Evolutionary conservation across 2,888 invertebrate genomes (phyloP).

Genomic region (Euphydryas editha): DNA sequence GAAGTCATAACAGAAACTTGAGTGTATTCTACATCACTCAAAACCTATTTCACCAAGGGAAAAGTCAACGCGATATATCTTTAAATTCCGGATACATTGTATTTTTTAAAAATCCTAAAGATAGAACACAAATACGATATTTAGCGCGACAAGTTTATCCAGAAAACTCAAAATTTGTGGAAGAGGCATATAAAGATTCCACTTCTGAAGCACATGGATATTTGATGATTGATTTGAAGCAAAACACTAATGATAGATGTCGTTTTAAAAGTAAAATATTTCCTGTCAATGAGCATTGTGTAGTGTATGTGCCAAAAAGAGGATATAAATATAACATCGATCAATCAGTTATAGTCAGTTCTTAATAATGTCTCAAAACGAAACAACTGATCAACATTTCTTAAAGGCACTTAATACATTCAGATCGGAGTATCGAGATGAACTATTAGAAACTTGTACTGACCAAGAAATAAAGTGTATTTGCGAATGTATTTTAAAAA

Average conservation of each 20-base stretch:
- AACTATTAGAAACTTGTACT: too few relatives aligned
- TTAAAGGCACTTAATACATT: too few relatives aligned
- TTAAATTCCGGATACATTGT: slow-evolving; percentile 45
- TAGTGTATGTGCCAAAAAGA: too few relatives aligned
- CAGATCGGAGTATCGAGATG: too few relatives aligned
- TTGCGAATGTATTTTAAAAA: too few relatives aligned
- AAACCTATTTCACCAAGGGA: slow-evolving; percentile 46
- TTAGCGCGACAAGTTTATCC: slow-evolving; percentile 45
- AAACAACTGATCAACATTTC: too few relatives aligned
- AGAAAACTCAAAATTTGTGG: slow-evolving; percentile 45
- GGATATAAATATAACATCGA: too few relatives aligned
- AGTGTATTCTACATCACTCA: slow-evolving; percentile 50
- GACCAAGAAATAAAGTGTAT: too few relatives aligned
- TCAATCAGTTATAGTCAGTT: too few relatives aligned
- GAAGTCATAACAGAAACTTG: slow-evolving; percentile 47
- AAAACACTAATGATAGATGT: slow-evolving; percentile 13
- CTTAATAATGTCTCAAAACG: too few relatives aligned
- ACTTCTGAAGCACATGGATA: slow-evolving; percentile 47
- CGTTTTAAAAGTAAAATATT: slow-evolving; percentile 10
- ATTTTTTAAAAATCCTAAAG: slow-evolving; percentile 48
- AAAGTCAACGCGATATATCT: slow-evolving; percentile 42
- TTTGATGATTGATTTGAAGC: slow-evolving; percentile 47
- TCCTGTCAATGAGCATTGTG: not conserved
- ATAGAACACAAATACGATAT: slow-evolving; percentile 46
- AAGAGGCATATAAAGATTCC: slow-evolving; percentile 48